Percentiles rank a stretch among this genome's conserved stretches.
Evolutionary conservation across 2,797 vertebrate species (phyloP).

Genomic region (Rhinichthys osculus): DNA sequence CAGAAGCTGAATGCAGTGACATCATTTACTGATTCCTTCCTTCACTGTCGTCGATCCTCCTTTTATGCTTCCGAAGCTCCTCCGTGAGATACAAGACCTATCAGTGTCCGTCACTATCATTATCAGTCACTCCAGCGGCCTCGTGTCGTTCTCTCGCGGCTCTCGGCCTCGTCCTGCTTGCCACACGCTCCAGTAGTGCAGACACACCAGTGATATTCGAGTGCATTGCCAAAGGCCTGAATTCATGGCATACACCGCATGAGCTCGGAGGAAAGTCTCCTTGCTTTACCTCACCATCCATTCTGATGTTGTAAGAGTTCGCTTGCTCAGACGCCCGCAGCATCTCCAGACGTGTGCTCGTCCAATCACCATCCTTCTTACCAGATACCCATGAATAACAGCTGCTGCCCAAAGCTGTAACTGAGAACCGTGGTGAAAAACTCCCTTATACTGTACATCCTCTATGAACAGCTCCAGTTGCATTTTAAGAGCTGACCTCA

Average conservation of each 20-base stretch:
- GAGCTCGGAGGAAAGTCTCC: neutral
- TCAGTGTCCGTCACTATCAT: too few relatives aligned
- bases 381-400: slow-evolving; percentile 65
- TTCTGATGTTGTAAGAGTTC: neutral
- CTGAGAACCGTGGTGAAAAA: slow-evolving; percentile 58
- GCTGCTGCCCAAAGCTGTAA: slow-evolving; percentile 66
- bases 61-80: too few relatives aligned
- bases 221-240: neutral
- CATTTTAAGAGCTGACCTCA: slow-evolving; percentile 34
- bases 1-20: neutral
- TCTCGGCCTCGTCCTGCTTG: too few relatives aligned
- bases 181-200: neutral
- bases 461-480: neutral
- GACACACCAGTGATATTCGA: neutral
- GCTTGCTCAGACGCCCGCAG: slow-evolving; percentile 29
- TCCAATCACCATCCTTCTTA: slow-evolving; percentile 68
- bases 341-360: slow-evolving; percentile 66
- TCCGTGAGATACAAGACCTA: too few relatives aligned
- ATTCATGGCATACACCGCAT: neutral
- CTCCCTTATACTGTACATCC: slow-evolving; percentile 3
- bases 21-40: neutral
- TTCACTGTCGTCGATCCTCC: too few relatives aligned
- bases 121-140: too few relatives aligned
- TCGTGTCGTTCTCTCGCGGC: too few relatives aligned
- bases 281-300: neutral